Evolutionary conservation across 2,797 vertebrate genomes (phyloP), one percentile per base, ranked within the genome.

Genomic region (Kryptopterus vitreolus): DNA sequence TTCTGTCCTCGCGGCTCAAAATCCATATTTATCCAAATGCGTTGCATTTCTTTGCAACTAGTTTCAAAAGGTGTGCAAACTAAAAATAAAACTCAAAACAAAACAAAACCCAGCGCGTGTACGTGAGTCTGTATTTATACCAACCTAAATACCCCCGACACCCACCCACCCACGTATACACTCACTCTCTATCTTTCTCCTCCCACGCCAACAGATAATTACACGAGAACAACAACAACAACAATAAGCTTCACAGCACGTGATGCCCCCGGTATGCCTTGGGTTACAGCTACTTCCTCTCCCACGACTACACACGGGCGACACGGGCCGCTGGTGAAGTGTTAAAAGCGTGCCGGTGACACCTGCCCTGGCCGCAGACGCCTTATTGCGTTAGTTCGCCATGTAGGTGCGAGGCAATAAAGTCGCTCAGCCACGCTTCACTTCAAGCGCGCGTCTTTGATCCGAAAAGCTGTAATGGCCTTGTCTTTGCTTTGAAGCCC

Each of bases 291-390:
- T 55, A 61, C 86, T 84, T 86, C 87, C 84, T 86, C 75, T 83
- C 59, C 63, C 62, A 76, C 80, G 46, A 71, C n/a, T n/a, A n/a
- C n/a, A n/a, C n/a, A n/a, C 75, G 82, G 65, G 79, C 81, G 82
- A 83, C 86, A 84, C 76, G 80, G 57, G 84, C 77, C 79, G 46
- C 70, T 65, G 35, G 4, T 53, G 65, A 77, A 24, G 74, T 76
- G 59, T 50, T 76, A 77, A 78, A 81, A 81, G 87, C 80, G 86
- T 87, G 86, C 80, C 84, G n/a, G 74, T 63, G 38, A 80, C 81
- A 83, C 81, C 77, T 78, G 62, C 78, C 73, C 6, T 43, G 38
- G 38, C 38, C 3, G 38, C 11, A 76, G 59, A 63, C 58, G 11
- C 53, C 46, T 29, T 26, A 57, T 48, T 59, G 63, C 55, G 79